Evolutionary conservation across 2,888 invertebrate species (phyloP).

Genomic region (Melanotus villosus): DNA sequence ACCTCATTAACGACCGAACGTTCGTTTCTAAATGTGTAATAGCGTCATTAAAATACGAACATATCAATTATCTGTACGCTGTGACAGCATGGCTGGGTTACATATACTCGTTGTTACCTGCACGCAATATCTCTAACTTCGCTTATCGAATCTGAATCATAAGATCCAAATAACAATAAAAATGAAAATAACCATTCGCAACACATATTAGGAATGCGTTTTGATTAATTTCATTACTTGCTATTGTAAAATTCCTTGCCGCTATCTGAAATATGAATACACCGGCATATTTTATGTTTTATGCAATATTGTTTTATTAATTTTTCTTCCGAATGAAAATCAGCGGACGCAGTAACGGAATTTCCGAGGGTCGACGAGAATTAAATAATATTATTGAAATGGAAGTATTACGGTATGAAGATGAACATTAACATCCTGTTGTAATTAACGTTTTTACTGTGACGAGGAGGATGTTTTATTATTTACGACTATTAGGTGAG

Average conservation of each 20-base stretch:
- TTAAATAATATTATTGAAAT: slow-evolving; percentile 13
- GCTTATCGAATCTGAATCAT: slow-evolving; percentile 28
- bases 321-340: slow-evolving; percentile 11
- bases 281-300: slow-evolving; percentile 23
- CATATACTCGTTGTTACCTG: slow-evolving; percentile 44
- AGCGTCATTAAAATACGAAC: slow-evolving; percentile 56
- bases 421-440: slow-evolving; percentile 20
- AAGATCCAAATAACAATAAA: slow-evolving; percentile 18
- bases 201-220: slow-evolving; percentile 22
- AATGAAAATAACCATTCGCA: slow-evolving; percentile 14
- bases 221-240: slow-evolving; percentile 22
- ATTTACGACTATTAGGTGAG: not conserved
- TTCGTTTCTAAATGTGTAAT: slow-evolving; percentile 54
- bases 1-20: slow-evolving; percentile 51
- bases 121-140: slow-evolving; percentile 48
- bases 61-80: slow-evolving; percentile 52
- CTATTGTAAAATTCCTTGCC: slow-evolving; percentile 28
- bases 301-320: slow-evolving; percentile 28
- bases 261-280: slow-evolving; percentile 24
- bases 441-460: not conserved
- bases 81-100: slow-evolving; percentile 50
- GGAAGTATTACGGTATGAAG: not conserved
- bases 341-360: slow-evolving; percentile 12
- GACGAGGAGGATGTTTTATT: not conserved
- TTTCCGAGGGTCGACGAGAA: slow-evolving; percentile 24